Base-by-base conservation (phyloP, 2,113 vertebrate genomes). In the Xiphophorus hellerii region DNA sequence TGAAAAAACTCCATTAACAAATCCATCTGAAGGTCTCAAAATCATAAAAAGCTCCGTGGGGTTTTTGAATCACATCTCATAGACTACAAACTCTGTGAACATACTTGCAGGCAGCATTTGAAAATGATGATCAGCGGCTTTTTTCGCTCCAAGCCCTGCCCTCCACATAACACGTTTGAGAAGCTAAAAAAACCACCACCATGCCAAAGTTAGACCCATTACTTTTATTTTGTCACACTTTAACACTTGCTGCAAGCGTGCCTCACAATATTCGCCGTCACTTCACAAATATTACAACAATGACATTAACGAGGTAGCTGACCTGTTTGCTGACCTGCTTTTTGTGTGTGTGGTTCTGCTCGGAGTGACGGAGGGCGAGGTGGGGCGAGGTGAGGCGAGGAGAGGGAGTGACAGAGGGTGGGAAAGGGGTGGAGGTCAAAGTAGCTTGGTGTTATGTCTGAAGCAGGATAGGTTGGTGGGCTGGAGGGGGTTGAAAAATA, bases 281-380 rank as follows among this genome's bases (percentile, higher is more conserved):
- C 73, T 9, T 82, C 76, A 78, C 74, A 71, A 91, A 92, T 27
- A 78, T 77, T 88, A 87, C 81, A 89, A 93, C 82, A 88, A 89
- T 71, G 82, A 83, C 5, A 87, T 84, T 80, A 92, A 92, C 87
- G 85, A 91, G 86, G 51, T 75, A 81, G 89, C 93, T 93, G 91
- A 94, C 93, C 93, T 93, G 91, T 58, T 75, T 82, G 89, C 93
- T 93, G 91, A 94, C 93, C 93, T 93, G 91, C 64, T 85, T 86
- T 72, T 72, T 87, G 88, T 87, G 83, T 89, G 84, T 85, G 75
- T 73, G 85, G 75, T 61, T 82, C 87, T 72, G 84, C 48, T 87
- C 79, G 73, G 64, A 86, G 85, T 77, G 88, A 69, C 77, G 12
- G 78, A 78, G 87, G 67, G 80, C 28, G 37, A 76, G 85, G 62